Base-by-base conservation (phyloP, 2,888 invertebrate species). In the Copidosoma aretas region DNA sequence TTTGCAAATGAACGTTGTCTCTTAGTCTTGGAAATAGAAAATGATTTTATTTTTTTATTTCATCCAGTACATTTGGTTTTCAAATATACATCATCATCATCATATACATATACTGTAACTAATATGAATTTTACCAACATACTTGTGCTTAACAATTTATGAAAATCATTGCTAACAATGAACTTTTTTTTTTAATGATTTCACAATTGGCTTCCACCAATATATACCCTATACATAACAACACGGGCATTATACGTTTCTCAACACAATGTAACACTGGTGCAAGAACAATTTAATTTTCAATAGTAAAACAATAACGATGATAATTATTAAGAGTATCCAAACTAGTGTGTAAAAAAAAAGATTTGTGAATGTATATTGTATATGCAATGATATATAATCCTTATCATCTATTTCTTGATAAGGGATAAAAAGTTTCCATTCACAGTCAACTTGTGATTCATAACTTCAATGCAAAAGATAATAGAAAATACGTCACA, bases 321-420 rank as follows among this genome's bases (percentile, higher is more conserved):
- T 12, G 17, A 3, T 49, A 41, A 41, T 51, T 32, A 22, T 58
- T 19, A 32, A 32, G 8, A 32, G 32, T 32, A 8, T 3, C 32
- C 32, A 32, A 32, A 8, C 32, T 32, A 8, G 32, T 3, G 32
- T 32, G 8, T 32, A 5, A 32, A 32, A 32, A 61, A 51, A 8
- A n/a, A n/a, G n/a, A n/a, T n/a, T n/a, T n/a, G 53, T 52, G 32
- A 59, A 53, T 67, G 41, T 53, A 32, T 54, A 4, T 22, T 24
- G 1, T 49, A 52, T 32, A 15, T 17, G 12, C 12, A 46, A 46
- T 46, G 43, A 46, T 15, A 41, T 46, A 46, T 46, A 41, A 49
- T 57, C 68, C 10, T 69, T 67, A 58, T 70, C 61, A 64, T 68
- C 57, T 59, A n/a, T 51, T 49, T 59, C 43, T 43, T 52, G 63